Conservation (phyloP, 2,888 invertebrate species). For the Tortrix viridana region DNA sequence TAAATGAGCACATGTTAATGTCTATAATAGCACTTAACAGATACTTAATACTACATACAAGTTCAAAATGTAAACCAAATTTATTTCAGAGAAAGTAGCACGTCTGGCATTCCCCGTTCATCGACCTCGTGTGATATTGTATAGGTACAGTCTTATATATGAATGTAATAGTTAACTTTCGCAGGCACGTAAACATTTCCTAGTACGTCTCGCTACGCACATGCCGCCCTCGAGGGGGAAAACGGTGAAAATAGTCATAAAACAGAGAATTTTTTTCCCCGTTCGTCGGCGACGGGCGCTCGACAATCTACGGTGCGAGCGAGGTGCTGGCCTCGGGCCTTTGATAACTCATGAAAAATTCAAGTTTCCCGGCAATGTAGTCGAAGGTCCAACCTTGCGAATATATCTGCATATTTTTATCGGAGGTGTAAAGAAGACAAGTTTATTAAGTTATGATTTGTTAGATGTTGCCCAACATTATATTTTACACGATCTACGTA, state of each 20-base stretch:
- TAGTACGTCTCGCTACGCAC: constrained; percentile 51
- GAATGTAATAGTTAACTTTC: constrained; percentile 32
- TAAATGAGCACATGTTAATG: too few relatives aligned
- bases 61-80: not conserved
- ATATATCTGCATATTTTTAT: constrained; percentile 18
- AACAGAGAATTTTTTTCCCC: constrained; percentile 60
- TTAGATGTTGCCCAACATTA: too few relatives aligned
- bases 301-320: constrained; percentile 37
- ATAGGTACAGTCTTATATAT: constrained; percentile 22
- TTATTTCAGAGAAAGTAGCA: constrained; percentile 9
- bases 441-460: too few relatives aligned
- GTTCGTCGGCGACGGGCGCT: constrained; percentile 17
- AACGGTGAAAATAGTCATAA: constrained; percentile 63
- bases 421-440: too few relatives aligned
- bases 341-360: constrained; percentile 77
- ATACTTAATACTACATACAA: too few relatives aligned
- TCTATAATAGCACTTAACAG: too few relatives aligned
- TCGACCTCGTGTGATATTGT: constrained; percentile 45
- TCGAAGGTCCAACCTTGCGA: constrained; percentile 35
- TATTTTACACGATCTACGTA: too few relatives aligned
- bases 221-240: constrained; percentile 39
- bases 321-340: constrained; percentile 60
- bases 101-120: constrained; percentile 47
- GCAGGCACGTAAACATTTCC: constrained; percentile 58
- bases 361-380: constrained; percentile 60